Evolutionary conservation across 2,113 vertebrate species (phyloP).

Genomic region (Corythornis vintsioides): DNA sequence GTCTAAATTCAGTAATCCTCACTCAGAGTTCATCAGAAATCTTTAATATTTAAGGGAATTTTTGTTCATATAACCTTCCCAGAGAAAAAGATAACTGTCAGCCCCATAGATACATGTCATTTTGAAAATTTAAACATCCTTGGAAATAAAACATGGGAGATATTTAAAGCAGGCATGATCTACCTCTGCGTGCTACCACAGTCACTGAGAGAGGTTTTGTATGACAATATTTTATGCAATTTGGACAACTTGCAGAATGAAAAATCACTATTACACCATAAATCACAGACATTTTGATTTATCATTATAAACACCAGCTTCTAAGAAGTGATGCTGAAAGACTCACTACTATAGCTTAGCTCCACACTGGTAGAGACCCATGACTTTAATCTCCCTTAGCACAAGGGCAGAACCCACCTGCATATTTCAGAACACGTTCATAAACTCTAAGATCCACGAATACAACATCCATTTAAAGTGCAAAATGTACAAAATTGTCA

Average conservation of each 20-base stretch:
- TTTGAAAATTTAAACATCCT: background rate
- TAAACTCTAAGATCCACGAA: background rate
- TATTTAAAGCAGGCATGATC: background rate
- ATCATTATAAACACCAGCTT: background rate
- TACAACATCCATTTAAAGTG: background rate
- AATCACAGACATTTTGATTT: background rate
- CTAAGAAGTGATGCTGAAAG: background rate
- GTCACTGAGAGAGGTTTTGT: background rate
- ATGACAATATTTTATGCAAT: background rate
- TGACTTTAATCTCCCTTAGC: no score
- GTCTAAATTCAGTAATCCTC: background rate
- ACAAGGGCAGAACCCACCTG: rapidly evolving
- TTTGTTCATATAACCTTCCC: background rate
- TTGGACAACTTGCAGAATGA: background rate
- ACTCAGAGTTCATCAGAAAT: background rate
- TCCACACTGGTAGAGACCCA: background rate
- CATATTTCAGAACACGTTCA: rapidly evolving
- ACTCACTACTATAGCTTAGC: background rate
- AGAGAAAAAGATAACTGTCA: background rate
- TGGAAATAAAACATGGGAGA: background rate
- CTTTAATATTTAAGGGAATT: background rate
- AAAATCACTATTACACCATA: background rate
- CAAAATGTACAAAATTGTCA: background rate
- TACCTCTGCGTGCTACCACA: background rate
- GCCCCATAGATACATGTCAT: background rate